Conservation (phyloP, 1,140 invertebrate genomes). For the Drosophila lini region DNA sequence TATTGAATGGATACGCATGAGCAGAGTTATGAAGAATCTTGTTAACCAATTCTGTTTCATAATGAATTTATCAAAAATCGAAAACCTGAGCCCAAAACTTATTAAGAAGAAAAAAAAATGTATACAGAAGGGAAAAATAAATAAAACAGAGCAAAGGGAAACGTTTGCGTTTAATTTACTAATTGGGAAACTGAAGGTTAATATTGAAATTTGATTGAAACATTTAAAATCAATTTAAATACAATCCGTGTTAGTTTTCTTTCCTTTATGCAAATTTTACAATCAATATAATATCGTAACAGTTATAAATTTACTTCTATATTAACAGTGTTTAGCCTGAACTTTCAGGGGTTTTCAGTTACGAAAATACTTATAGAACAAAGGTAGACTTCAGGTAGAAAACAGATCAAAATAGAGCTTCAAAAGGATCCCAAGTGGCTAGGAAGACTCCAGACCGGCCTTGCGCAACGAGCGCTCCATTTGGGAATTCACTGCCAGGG, state of each 20-base stretch:
- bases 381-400: background rate
- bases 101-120: constrained; percentile 10
- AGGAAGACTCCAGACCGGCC: background rate
- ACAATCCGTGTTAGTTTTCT: too few relatives aligned
- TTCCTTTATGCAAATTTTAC: background rate
- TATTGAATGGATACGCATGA: constrained; percentile 40
- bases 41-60: constrained; percentile 69
- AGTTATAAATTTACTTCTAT: background rate
- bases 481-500: background rate
- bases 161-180: background rate
- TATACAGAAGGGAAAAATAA: constrained; percentile 24
- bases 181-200: background rate
- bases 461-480: constrained; percentile 2
- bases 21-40: constrained; percentile 40
- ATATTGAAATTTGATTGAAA: too few relatives aligned
- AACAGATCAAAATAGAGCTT: background rate
- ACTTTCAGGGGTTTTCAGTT: background rate
- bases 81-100: constrained; percentile 51
- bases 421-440: background rate
- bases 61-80: constrained; percentile 67
- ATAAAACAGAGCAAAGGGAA: constrained; percentile 34
- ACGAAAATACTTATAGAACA: too few relatives aligned
- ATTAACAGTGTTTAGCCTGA: background rate
- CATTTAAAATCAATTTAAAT: too few relatives aligned
- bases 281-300: background rate